Base-by-base conservation (phyloP, 2,888 invertebrate species). In the Limnephilus auricula region DNA sequence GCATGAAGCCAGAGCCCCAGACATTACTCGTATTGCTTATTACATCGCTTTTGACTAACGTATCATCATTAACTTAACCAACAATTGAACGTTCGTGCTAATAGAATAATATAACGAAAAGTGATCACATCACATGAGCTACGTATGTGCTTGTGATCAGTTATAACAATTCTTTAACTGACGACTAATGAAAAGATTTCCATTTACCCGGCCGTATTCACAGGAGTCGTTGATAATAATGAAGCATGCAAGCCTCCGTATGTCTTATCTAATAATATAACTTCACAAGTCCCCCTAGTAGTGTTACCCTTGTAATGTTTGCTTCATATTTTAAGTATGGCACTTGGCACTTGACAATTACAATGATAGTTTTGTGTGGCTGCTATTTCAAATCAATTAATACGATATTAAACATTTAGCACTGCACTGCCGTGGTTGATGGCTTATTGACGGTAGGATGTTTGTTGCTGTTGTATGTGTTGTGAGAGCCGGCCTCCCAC, bases 281-380 rank as follows among this genome's bases (percentile, higher is more conserved):
- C 32, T 37, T 34, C 45, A 40, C 18, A 90, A 65, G n/a, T 40
- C 45, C 85, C 84, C 40, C 40, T 88, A 65, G 85, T 92, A 92
- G 92, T 92, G 90, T 89, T 90, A 88, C 91, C 92, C 91, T 79
- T 92, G 91, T 92, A 80, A 84, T 91, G 91, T 91, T 93, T 90
- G 90, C 90, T 92, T 91, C 92, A 92, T 89, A 92, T 92, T 89
- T 89, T 90, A 91, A 92, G 92, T 92, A 92, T 93, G 93, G 93
- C 93, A 93, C 93, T 93, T 92, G 93, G 93, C 92, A 92, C 92
- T 82, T 86, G 65, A 89, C 90, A 88, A 85, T 90, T 90, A 85
- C 90, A 92, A 92, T 90, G 80, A 92, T 32, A 90, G 85, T 89
- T 91, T 91, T 93, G 93, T 93, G 93, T 93, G 92, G 92, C 88